These are phyloP conservation scores for Anthonomus grandis DNA, from an alignment of 1,140 invertebrate species.

Conservation along the genomic window DNA sequence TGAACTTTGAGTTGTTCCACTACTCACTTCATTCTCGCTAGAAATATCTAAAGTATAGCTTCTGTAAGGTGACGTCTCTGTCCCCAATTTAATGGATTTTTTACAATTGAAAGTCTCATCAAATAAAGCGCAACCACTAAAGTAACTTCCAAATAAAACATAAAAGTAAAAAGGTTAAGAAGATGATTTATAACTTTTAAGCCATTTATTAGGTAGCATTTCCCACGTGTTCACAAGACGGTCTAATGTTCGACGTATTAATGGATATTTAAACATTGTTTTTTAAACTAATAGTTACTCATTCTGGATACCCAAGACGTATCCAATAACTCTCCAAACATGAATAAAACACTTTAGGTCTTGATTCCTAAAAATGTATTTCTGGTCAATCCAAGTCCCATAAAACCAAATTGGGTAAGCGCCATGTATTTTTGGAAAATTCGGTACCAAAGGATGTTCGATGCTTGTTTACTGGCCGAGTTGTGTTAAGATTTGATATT, in stretches of 20 bases:
- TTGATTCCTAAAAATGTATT: constrained; percentile 64
- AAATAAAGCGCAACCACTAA: no score
- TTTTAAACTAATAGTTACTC: no score
- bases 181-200: constrained; percentile 40
- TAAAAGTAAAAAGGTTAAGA: constrained; percentile 30
- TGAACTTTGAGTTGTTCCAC: no score
- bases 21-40: no score
- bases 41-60: no score
- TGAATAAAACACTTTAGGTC: constrained; percentile 70
- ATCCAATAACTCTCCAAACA: constrained; percentile 79
- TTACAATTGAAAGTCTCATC: no score
- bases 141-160: constrained; percentile 25
- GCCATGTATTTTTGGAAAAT: constrained; percentile 78
- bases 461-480: constrained; percentile 53
- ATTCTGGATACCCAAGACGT: constrained; percentile 78
- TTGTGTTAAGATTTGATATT: constrained; percentile 65
- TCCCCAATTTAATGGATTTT: no score
- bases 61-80: no score
- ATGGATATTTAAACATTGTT: no score
- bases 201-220: constrained; percentile 40
- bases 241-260: no score
- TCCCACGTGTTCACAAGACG: no score
- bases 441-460: constrained; percentile 48
- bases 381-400: constrained; percentile 70
- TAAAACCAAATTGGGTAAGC: constrained; percentile 82